phyloP scores from a whole-genome alignment of 1,140 invertebrate genomes.

The Bombus impatiens region DNA sequence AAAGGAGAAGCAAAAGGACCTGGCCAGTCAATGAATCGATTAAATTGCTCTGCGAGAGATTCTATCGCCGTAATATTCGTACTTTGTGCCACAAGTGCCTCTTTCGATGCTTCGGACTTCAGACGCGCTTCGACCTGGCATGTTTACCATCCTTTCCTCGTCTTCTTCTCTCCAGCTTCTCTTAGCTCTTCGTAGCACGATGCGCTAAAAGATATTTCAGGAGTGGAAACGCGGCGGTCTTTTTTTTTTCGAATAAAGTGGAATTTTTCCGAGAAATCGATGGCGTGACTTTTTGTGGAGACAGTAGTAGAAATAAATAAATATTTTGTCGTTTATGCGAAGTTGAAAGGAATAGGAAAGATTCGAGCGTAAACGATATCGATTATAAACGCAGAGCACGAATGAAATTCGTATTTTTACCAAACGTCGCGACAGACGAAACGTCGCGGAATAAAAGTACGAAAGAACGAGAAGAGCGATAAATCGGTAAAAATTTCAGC shows the following conservation, averaged over 20 bases:
- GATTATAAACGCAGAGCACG: no score
- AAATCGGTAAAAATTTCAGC: not conserved
- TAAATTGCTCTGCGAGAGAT: slow-evolving; percentile 48
- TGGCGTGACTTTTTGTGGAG: no score
- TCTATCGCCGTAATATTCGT: slow-evolving; percentile 18
- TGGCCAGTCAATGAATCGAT: slow-evolving; percentile 31
- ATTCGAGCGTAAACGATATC: no score
- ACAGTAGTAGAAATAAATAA: no score
- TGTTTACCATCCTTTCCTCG: no score
- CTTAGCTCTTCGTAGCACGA: not conserved
- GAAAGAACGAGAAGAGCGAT: no score
- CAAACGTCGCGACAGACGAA: no score
- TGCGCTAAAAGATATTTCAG: not conserved
- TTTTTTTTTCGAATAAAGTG: not conserved
- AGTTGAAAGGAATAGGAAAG: no score
- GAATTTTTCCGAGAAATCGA: not conserved
- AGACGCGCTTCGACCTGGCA: not conserved
- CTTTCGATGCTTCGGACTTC: not conserved
- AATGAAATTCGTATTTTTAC: no score
- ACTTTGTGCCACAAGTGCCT: not conserved
- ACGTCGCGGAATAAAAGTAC: no score
- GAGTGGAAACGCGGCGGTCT: no score
- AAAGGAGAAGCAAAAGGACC: not conserved
- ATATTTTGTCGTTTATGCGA: no score
- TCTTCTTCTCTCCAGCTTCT: not conserved